Percentiles rank a stretch among this genome's conserved stretches.
phyloP scores from a whole-genome alignment of 2,797 vertebrate species.

The Enteromius unitaeniatus region DNA sequence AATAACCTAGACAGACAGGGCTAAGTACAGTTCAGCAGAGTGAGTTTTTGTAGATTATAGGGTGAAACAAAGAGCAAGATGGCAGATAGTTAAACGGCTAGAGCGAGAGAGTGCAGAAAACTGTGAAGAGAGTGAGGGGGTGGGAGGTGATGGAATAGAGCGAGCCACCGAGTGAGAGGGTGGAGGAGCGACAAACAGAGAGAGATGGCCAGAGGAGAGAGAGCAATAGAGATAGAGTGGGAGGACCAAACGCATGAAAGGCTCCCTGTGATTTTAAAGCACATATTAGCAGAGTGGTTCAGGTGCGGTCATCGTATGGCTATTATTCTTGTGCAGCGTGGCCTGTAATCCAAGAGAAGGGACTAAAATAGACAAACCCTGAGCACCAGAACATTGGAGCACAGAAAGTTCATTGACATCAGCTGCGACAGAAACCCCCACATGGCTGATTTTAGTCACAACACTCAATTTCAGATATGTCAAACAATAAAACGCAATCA shows the following conservation, averaged over 20 bases:
- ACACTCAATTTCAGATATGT: not conserved
- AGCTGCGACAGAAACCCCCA: slow-evolving; percentile 20
- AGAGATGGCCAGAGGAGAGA: slow-evolving; percentile 32
- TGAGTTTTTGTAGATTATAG: slow-evolving; percentile 41
- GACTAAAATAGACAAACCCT: slow-evolving; percentile 58
- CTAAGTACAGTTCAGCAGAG: slow-evolving; percentile 40
- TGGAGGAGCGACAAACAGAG: not conserved
- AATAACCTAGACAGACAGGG: slow-evolving; percentile 23
- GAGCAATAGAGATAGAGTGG: slow-evolving; percentile 35
- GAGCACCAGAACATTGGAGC: slow-evolving; percentile 36
- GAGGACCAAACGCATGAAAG: slow-evolving; percentile 53
- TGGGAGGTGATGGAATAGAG: slow-evolving; percentile 56
- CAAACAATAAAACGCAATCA: not conserved
- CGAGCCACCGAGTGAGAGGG: slow-evolving; percentile 42
- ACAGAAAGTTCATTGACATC: slow-evolving; percentile 40
- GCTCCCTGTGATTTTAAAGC: slow-evolving; percentile 50
- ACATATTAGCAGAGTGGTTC: slow-evolving; percentile 52
- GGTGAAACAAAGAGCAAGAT: slow-evolving; percentile 48
- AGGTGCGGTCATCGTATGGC: slow-evolving; percentile 56
- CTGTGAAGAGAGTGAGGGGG: slow-evolving; percentile 37
- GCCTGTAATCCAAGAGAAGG: slow-evolving; percentile 45
- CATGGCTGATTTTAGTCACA: slow-evolving; percentile 26
- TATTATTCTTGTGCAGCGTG: slow-evolving; percentile 58
- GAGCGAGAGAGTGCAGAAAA: not conserved
- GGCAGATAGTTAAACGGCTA: slow-evolving; percentile 33